Conservation (phyloP, 1,140 invertebrate species). For the Manduca sexta region DNA sequence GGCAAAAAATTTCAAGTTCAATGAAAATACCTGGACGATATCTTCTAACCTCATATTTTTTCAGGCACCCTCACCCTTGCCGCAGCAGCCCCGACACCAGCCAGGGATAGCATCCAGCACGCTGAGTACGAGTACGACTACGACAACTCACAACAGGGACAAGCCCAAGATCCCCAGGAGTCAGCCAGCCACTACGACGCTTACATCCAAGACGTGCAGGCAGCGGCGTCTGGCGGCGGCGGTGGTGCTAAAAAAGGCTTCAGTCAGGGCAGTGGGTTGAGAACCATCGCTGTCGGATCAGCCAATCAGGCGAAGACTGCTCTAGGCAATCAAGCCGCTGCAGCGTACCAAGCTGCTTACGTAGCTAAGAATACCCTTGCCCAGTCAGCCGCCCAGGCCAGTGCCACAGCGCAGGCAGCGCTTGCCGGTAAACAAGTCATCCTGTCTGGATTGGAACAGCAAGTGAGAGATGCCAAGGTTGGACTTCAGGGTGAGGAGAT, state of each 20-base stretch:
- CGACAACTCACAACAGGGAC: conserved; percentile 32
- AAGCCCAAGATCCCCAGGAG: conserved; percentile 43
- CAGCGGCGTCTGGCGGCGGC: conserved; percentile 38
- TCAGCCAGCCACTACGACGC: conserved; percentile 61
- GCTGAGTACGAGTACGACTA: conserved; percentile 58
- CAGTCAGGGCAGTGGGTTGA: conserved; percentile 63
- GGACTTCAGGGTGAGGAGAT: conserved; percentile 77
- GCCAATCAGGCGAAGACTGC: conserved; percentile 82
- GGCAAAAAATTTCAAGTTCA: no score
- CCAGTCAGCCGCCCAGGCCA: conserved; percentile 79
- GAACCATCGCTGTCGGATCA: conserved; percentile 75
- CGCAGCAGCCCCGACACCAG: conserved; percentile 41
- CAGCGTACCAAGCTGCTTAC: conserved; percentile 80
- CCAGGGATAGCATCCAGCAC: conserved; percentile 29
- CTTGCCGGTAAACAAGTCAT: conserved; percentile 80
- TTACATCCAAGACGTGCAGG: conserved; percentile 60
- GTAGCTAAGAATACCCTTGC: conserved; percentile 81
- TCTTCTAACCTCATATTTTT: background rate
- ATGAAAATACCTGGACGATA: no score
- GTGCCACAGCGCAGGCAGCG: conserved; percentile 80
- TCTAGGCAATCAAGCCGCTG: conserved; percentile 77
- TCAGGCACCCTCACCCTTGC: conserved; percentile 33
- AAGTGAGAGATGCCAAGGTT: conserved; percentile 77
- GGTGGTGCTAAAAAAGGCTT: conserved; percentile 48
- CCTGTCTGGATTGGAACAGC: conserved; percentile 78